Percentiles rank a stretch among this genome's conserved stretches.
Conservation (phyloP, 2,113 vertebrate genomes). For the Lontra canadensis region DNA sequence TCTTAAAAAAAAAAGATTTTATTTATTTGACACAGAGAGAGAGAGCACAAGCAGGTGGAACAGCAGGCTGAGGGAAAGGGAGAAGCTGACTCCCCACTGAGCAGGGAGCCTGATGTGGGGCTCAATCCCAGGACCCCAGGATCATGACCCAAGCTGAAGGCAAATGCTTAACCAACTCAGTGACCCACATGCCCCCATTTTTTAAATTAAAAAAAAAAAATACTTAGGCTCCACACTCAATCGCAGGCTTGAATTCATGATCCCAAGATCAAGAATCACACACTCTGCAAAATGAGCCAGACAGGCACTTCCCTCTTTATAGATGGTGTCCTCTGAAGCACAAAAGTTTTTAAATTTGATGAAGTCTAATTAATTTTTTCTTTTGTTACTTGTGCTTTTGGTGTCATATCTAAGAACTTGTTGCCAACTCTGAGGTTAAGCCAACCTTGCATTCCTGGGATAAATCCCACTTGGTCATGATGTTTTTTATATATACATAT, state of each 20-base stretch:
- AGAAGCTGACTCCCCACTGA: too few species aligned
- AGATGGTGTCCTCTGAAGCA: not conserved
- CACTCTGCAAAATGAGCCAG: not conserved
- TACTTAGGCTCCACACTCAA: not conserved
- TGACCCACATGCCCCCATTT: too few species aligned
- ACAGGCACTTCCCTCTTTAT: not conserved
- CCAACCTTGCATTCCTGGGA: not conserved
- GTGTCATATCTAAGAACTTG: not conserved
- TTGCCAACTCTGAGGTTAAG: not conserved
- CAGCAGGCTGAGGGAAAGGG: too few species aligned
- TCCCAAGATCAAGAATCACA: not conserved
- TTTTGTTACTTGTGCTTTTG: not conserved
- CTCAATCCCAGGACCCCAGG: too few species aligned
- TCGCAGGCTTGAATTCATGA: not conserved
- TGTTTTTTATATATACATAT: not conserved
- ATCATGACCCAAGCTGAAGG: too few species aligned
- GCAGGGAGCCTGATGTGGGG: too few species aligned
- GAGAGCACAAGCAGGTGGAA: too few species aligned
- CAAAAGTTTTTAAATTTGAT: not conserved
- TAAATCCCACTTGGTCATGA: not conserved
- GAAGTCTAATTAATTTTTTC: not conserved
- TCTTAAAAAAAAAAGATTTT: too few species aligned
- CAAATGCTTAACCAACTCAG: too few species aligned
- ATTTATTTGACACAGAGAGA: too few species aligned
- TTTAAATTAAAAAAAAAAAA: too few species aligned